A percentile compares a stretch with the other conserved stretches of the same genome.
These are phyloP conservation scores for Pygoscelis adeliae DNA, from an alignment of 2,113 vertebrate species.

Conservation along the genomic window DNA sequence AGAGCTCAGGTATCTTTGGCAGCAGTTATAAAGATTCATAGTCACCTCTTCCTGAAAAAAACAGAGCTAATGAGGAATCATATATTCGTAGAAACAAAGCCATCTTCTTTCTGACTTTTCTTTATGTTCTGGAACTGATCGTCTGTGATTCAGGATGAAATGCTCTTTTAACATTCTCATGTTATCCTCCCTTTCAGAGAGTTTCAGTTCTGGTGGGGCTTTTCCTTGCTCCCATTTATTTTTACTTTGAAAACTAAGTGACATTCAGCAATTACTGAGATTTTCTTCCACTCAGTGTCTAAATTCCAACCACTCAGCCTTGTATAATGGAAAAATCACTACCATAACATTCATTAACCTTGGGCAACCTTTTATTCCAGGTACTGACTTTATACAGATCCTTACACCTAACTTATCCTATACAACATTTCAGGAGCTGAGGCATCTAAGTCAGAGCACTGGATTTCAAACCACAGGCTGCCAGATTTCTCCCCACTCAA, in stretches of 20 bases:
- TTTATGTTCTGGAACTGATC: not conserved
- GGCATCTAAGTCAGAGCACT: not conserved
- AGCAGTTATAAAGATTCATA: not conserved
- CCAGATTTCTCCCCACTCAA: not conserved
- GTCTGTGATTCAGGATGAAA: not conserved
- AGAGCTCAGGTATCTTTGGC: not conserved
- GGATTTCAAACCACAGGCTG: not conserved
- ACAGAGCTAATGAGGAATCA: not conserved
- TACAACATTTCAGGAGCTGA: not conserved
- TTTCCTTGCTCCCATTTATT: not conserved
- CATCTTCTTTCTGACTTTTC: not conserved
- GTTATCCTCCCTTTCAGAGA: not conserved
- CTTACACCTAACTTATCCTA: not conserved
- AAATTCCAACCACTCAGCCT: not conserved
- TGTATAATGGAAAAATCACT: not conserved
- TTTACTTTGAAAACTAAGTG: not conserved
- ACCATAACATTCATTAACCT: not conserved
- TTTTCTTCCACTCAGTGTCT: not conserved
- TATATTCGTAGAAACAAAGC: not conserved
- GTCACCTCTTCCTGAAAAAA: not conserved
- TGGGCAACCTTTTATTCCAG: not conserved
- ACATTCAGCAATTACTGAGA: not conserved
- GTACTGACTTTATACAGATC: not conserved
- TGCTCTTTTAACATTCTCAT: not conserved
- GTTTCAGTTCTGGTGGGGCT: not conserved